phyloP scores from a whole-genome alignment of 2,888 invertebrate genomes.

The Pristionchus japonicus region DNA sequence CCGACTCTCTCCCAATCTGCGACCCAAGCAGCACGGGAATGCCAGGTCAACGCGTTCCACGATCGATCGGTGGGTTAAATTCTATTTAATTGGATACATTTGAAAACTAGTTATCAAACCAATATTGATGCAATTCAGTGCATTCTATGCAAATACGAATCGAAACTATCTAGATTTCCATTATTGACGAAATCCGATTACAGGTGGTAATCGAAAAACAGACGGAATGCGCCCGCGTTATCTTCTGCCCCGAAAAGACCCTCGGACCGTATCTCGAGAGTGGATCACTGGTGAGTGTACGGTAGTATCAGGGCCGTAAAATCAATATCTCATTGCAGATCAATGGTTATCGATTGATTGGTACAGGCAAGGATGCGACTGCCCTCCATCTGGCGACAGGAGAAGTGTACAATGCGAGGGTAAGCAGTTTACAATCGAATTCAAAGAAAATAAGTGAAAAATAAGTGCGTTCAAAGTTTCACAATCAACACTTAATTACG shows the following conservation, averaged over 20 bases:
- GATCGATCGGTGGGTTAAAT: not conserved
- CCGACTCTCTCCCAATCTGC: not conserved
- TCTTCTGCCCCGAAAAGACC: slow-evolving; percentile 1
- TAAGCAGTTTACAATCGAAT: not conserved
- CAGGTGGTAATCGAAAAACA: slow-evolving; percentile 20
- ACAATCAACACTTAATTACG: too few species aligned
- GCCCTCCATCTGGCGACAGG: slow-evolving; percentile 52
- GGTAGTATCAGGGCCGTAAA: too few species aligned
- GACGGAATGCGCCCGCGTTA: not conserved
- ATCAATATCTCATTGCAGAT: too few species aligned
- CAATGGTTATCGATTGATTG: slow-evolving; percentile 49
- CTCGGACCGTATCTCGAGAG: not conserved
- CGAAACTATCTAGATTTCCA: not conserved
- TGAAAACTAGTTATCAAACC: too few species aligned
- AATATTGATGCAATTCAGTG: too few species aligned
- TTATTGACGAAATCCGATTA: not conserved
- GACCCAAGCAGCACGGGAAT: not conserved
- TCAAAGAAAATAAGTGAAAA: not conserved
- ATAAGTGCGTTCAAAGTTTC: too few species aligned
- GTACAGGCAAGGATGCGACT: slow-evolving; percentile 51
- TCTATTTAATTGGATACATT: not conserved
- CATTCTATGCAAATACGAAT: too few species aligned
- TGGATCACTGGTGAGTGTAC: not conserved
- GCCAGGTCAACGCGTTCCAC: slow-evolving; percentile 17
- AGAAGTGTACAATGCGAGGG: slow-evolving; percentile 26